Base-by-base conservation (phyloP, 1,140 invertebrate genomes). In the Leptinotarsa texana region DNA sequence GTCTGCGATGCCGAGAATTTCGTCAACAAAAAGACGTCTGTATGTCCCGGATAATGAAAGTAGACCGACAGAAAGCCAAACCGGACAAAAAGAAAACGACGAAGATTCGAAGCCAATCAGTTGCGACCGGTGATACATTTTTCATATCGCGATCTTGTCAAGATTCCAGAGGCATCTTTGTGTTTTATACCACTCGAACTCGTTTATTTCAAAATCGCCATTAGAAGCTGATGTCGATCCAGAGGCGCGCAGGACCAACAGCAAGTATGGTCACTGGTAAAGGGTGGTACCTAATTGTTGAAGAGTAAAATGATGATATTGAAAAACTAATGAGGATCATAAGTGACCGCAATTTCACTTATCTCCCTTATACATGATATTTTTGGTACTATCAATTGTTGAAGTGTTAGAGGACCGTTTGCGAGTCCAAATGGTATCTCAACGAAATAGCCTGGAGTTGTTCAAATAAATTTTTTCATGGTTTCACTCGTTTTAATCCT, bases 41-140 rank as follows among this genome's bases (percentile, higher is more conserved):
- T 78, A 74, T 78, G 77, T 75, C 62, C 73, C 49, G 72, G 71
- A 78, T 78, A 78, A 78, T 78, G 77, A 78, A 78, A 78, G 77
- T 65, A 63, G 61, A 73, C 71, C 71, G 71, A 73, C 71, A 73
- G 61, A 69, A 62, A 49, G 21, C 69, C 49, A 47, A 68, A 42
- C 24, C 42, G 47, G 63, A 22, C 21, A 18, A 27, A 63, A 57
- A 27, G 48, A 51, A 57, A n/a, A 48, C 17, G 72, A 75, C 67
- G 42, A 27, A 48, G 65, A 70, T 61, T 75, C 72, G 74, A 74
- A 75, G 74, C 77, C 77, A 78, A 78, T 78, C 77, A 78, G 77
- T 78, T 78, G 57, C 63, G 74, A 63, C 66, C 77, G 62, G 77
- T 75, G 74, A 78, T 78, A 78, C 77, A 75, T 78, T 78, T 78